Percentiles rank a stretch among this genome's conserved stretches.
These are phyloP conservation scores for Pholis gunnellus DNA, from an alignment of 2,113 vertebrate species.

Conservation along the genomic window DNA sequence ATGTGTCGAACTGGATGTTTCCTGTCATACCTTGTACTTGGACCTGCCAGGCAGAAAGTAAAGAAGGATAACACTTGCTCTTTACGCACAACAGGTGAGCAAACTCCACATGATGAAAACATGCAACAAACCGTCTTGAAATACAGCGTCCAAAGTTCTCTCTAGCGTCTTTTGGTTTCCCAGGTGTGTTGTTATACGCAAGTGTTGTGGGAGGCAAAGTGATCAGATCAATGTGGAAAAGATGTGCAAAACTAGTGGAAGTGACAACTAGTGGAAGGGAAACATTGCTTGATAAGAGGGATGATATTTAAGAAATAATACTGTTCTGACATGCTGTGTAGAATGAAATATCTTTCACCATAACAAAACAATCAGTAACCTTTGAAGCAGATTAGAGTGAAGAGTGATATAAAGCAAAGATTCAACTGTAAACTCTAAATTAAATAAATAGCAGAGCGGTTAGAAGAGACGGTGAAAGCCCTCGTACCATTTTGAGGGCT, in stretches of 20 bases:
- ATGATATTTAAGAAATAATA: background rate
- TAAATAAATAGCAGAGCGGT: background rate
- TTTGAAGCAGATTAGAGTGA: background rate
- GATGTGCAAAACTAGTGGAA: background rate
- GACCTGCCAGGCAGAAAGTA: slow-evolving; percentile 83
- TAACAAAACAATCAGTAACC: background rate
- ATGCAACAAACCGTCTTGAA: background rate
- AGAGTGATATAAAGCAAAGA: slow-evolving; percentile 9
- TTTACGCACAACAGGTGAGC: background rate
- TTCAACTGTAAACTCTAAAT: background rate
- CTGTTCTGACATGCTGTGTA: background rate
- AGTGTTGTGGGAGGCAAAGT: background rate
- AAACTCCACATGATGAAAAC: slow-evolving; percentile 8
- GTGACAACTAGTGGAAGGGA: background rate
- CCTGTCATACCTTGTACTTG: slow-evolving; percentile 99
- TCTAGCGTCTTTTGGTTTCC: background rate
- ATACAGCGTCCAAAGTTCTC: background rate
- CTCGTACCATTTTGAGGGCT: slow-evolving; percentile 96
- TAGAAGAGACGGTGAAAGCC: background rate
- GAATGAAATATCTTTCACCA: background rate
- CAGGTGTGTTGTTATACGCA: background rate
- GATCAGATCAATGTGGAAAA: background rate
- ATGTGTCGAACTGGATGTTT: slow-evolving; percentile 98
- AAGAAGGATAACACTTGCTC: slow-evolving; percentile 5
- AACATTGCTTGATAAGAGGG: background rate